These are phyloP conservation scores for Boloria euphrosyne DNA, from an alignment of 2,888 invertebrate genomes.

Conservation along the genomic window DNA sequence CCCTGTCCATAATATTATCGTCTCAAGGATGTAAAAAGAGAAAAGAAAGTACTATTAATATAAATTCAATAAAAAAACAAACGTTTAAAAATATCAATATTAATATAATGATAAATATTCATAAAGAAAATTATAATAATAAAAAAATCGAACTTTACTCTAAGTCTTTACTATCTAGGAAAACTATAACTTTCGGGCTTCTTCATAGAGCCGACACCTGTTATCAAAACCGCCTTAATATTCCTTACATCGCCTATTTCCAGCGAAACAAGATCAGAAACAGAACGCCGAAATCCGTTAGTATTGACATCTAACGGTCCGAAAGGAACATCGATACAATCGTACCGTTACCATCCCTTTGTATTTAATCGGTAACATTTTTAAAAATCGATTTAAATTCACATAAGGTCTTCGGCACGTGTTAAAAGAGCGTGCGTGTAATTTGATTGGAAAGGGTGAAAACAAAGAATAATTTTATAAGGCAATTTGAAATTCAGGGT, in stretches of 20 bases:
- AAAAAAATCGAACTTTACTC: no score
- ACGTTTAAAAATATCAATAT: no score
- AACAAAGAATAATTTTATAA: constrained; percentile 71
- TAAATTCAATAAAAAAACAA: no score
- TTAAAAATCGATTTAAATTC: constrained; percentile 64
- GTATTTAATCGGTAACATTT: constrained; percentile 59
- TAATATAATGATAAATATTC: no score
- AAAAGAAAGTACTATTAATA: no score
- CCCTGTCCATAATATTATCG: no score
- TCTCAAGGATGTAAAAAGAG: no score
- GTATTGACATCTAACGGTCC: constrained; percentile 44
- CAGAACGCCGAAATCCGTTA: constrained; percentile 31
- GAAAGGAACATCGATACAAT: constrained; percentile 50
- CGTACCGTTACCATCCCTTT: constrained; percentile 58
- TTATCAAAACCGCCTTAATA: background rate
- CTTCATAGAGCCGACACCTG: background rate
- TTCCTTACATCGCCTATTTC: constrained; percentile 15
- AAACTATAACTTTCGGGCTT: background rate
- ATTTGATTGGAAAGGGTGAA: constrained; percentile 75
- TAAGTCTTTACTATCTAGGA: background rate
- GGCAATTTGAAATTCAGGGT: constrained; percentile 74
- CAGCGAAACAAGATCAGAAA: constrained; percentile 27
- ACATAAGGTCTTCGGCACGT: constrained; percentile 62
- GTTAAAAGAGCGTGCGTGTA: constrained; percentile 66
- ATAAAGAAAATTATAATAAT: no score